phyloP scores from a whole-genome alignment of 2,888 invertebrate genomes.

The Diarsia rubi region DNA sequence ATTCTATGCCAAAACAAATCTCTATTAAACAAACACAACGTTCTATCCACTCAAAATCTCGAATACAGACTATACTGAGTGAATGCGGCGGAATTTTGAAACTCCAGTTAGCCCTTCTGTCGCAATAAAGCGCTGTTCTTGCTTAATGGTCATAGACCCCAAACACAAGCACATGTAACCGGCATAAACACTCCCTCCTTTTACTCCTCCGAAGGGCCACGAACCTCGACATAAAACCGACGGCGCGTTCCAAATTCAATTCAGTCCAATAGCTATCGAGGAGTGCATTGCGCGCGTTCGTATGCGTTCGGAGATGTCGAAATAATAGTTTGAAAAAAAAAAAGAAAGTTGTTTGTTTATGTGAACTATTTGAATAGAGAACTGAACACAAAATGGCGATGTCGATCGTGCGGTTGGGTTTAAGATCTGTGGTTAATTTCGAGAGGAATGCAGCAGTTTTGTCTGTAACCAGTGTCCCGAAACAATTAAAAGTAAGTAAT shows the following conservation, averaged over 20 bases:
- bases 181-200: conserved; percentile 74
- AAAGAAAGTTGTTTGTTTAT: conserved; percentile 56
- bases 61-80: background rate
- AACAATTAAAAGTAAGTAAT: conserved; percentile 82
- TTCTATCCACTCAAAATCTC: background rate
- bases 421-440: conserved; percentile 79
- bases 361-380: conserved; percentile 56
- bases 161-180: conserved; percentile 67
- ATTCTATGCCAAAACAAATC: background rate
- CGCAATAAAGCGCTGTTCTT: conserved; percentile 53
- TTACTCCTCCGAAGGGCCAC: conserved; percentile 57
- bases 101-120: background rate
- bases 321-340: conserved; percentile 53
- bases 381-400: conserved; percentile 84
- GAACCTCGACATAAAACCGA: conserved; percentile 79
- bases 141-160: conserved; percentile 53
- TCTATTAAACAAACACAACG: background rate
- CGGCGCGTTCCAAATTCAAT: conserved; percentile 76
- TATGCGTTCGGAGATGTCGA: conserved; percentile 58
- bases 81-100: background rate
- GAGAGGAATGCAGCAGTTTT: conserved; percentile 82
- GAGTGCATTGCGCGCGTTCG: conserved; percentile 61
- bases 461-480: conserved; percentile 78
- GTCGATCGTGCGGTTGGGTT: conserved; percentile 84
- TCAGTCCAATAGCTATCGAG: conserved; percentile 73